Base-by-base conservation (phyloP, 1,140 invertebrate species). In the Sogatella furcifera region DNA sequence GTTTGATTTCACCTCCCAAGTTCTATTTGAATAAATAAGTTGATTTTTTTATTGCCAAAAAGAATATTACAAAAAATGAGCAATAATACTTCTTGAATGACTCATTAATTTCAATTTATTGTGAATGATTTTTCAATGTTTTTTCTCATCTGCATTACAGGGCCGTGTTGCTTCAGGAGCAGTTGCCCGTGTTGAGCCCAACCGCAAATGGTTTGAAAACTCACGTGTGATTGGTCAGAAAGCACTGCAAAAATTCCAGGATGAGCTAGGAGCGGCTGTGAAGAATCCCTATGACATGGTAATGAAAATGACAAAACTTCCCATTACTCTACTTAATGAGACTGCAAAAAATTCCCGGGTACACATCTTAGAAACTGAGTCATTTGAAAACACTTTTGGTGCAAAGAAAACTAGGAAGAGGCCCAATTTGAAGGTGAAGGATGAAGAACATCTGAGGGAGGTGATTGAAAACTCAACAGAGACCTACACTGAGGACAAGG, bases 191-290 rank as follows among this genome's bases (percentile, higher is more conserved):
- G 88, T 99, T 8, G 96, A 98, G 75, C 97, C 97, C 8, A 97
- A 92, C 65, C 90, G 94, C 69, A 95, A 91, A 73, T 99, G 97
- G 97, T 99, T 99, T 78, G 95, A 94, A 64, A 94, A 95, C 69
- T 88, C 89, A 0, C 78, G 89, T 62, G 88, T 93, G 0, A 93
- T 99, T 66, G 89, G 91, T 0, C 96, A 99, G 76, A 86, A 84
- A 70, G 89, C 93, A 5, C 75, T 99, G 24, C 97, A 99, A 77
- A 95, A 92, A 68, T 99, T 99, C 72, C 95, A 99, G 78, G 88
- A 90, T 55, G 94, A 97, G 76, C 82, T 99, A 69, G 92, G 91
- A 34, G 90, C 91, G 68, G 95, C 89, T 24, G 81, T 95, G 46
- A 93, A 89, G 69, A 94, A 99, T 78, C 96, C 97, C 0, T 99